Evolutionary conservation across 2,113 vertebrate genomes (phyloP).

Genomic region (Corythaixoides concolor): DNA sequence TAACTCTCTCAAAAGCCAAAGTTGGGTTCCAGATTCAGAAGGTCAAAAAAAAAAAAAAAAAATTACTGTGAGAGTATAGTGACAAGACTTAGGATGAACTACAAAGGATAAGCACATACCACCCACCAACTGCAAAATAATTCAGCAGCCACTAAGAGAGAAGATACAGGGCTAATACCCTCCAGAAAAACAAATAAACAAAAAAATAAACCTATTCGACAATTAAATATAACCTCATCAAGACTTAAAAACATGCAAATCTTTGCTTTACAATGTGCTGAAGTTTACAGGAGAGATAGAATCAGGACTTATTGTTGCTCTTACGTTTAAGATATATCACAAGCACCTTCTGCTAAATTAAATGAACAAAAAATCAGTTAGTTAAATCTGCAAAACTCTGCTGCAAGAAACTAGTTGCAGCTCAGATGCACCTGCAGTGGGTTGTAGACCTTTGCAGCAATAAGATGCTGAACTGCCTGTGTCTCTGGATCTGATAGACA

Average conservation of each 20-base stretch:
- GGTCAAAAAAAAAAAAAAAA: neutral
- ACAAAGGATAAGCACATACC: neutral
- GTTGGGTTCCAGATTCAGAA: neutral
- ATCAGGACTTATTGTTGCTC: neutral
- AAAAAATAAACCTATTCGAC: neutral
- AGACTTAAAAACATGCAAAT: neutral
- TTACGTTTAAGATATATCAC: neutral
- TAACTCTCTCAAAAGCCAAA: neutral
- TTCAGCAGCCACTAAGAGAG: neutral
- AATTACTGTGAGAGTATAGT: neutral
- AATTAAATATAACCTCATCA: neutral
- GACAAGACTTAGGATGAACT: neutral
- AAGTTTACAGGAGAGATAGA: neutral
- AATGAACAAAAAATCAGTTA: neutral
- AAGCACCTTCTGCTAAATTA: neutral
- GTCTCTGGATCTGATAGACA: neutral
- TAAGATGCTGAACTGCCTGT: neutral
- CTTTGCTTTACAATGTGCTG: neutral
- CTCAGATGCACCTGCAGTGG: neutral
- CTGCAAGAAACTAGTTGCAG: neutral
- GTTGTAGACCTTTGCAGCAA: neutral
- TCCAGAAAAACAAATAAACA: neutral
- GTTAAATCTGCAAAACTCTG: neutral
- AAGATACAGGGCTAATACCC: neutral
- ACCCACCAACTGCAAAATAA: neutral